Conservation (phyloP, 2,888 invertebrate species). For the Arrhopalites spinosus region DNA sequence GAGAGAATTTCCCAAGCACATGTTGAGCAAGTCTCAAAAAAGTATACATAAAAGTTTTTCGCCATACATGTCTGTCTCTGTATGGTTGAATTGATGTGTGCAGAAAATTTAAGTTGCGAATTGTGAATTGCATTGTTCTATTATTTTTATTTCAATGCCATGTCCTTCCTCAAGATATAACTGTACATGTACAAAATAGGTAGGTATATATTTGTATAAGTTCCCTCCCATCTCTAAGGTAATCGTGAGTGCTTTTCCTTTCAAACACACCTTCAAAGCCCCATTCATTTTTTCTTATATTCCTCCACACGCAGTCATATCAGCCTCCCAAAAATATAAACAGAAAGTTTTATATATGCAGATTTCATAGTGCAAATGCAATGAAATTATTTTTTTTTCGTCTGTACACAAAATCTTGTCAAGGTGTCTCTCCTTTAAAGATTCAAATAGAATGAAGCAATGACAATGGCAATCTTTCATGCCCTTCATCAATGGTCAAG, state of each 20-base stretch:
- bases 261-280: conserved; percentile 1
- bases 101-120: conserved; percentile 8
- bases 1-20: conserved; percentile 19
- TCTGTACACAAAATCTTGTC: too few species aligned
- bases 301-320: conserved; percentile 2
- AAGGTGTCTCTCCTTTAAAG: too few species aligned
- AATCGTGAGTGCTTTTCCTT: conserved; percentile 26
- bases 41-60: not conserved
- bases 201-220: not conserved
- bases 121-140: conserved; percentile 30
- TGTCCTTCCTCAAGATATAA: conserved; percentile 35
- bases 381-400: too few species aligned
- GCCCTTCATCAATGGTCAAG: conserved; percentile 1
- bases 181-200: conserved; percentile 14
- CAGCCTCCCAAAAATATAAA: too few species aligned
- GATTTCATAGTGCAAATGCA: too few species aligned
- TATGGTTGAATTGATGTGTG: conserved; percentile 15
- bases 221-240: conserved; percentile 7
- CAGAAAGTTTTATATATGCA: too few species aligned
- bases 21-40: conserved; percentile 26
- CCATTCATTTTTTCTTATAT: not conserved
- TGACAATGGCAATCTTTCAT: too few species aligned
- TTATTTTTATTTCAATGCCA: conserved; percentile 36
- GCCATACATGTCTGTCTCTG: not conserved
- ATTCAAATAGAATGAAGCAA: too few species aligned